Evolutionary conservation across 2,888 invertebrate genomes (phyloP).

Genomic region (Trypoxylon attenuatum): DNA sequence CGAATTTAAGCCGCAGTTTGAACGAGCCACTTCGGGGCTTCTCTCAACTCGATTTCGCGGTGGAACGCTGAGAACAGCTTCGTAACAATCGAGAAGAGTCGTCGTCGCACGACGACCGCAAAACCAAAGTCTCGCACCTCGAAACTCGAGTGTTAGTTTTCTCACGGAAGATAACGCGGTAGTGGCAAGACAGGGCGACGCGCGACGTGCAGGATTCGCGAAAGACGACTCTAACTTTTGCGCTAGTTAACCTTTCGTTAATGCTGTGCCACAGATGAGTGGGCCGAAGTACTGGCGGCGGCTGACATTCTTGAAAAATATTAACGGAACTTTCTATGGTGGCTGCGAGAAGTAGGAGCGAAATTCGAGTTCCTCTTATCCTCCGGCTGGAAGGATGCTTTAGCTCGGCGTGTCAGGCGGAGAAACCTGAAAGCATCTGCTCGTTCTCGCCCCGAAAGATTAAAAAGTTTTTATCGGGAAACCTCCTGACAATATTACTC

Average conservation of each 20-base stretch:
- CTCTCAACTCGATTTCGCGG: too few species aligned
- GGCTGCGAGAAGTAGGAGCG: background rate
- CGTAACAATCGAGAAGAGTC: too few species aligned
- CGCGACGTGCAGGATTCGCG: background rate
- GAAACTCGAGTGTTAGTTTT: background rate
- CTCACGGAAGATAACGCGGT: background rate
- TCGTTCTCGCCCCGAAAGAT: slow-evolving; percentile 40
- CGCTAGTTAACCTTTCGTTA: background rate
- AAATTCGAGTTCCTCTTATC: background rate
- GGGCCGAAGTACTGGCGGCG: background rate
- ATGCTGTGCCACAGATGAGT: background rate
- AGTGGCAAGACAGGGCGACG: background rate
- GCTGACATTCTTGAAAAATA: background rate
- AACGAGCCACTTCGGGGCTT: too few species aligned
- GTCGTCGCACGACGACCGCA: too few species aligned
- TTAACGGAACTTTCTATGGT: background rate
- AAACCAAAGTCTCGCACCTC: background rate
- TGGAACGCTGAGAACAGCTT: too few species aligned
- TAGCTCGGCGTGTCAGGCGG: slow-evolving; percentile 11
- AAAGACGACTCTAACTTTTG: background rate
- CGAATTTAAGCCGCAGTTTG: too few species aligned
- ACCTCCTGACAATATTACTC: slow-evolving; percentile 41
- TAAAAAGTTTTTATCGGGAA: slow-evolving; percentile 42
- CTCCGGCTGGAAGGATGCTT: background rate
- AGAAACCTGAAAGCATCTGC: slow-evolving; percentile 46